Evolutionary conservation across 2,797 vertebrate species (phyloP), one percentile per base, ranked within the genome.

Genomic region (Neostethus bicornis): DNA sequence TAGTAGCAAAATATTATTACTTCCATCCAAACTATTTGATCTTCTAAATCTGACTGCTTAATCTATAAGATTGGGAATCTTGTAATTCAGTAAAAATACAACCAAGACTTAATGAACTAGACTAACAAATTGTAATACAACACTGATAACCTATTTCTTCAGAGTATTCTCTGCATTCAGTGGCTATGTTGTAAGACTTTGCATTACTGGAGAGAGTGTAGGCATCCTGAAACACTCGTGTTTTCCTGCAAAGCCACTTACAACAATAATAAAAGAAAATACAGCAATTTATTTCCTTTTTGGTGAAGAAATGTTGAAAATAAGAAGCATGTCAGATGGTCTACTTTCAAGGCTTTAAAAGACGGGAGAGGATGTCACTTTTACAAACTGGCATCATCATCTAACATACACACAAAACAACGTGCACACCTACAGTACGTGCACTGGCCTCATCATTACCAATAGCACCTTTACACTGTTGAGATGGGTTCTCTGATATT

Each of bases 381-480:
- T 54, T 56, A 66, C 19, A 61, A 28, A 35, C 21, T 49, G 44
- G 52, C 66, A 42, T 73, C 48, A 43, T 72, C 39, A 31, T 49
- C 38, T 34, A 0, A 24, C 28, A 72, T 12, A 47, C 28, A 54
- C 21, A 49, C 25, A 26, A 25, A 26, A 25, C n/a, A 45, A 54
- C 12, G 28, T 31, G 47, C 42, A 8, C 17, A 69, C 9, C 16
- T 12, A 41, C 38, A n/a, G 31, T 24, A 28, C 38, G 42, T 13
- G 0, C 14, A 51, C 12, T 14, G 12, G 43, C 39, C 44, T 69
- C 74, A 59, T 78, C 56, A 70, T 61, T 54, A 34, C 46, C 17
- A 67, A 61, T 57, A 62, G 70, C 66, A 71, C 54, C 43, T 47
- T 70, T 47, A 74, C 66, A 73, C 44, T 51, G 66, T 76, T 52